phyloP scores from a whole-genome alignment of 2,797 vertebrate species.

The Sebastes matsubarae region DNA sequence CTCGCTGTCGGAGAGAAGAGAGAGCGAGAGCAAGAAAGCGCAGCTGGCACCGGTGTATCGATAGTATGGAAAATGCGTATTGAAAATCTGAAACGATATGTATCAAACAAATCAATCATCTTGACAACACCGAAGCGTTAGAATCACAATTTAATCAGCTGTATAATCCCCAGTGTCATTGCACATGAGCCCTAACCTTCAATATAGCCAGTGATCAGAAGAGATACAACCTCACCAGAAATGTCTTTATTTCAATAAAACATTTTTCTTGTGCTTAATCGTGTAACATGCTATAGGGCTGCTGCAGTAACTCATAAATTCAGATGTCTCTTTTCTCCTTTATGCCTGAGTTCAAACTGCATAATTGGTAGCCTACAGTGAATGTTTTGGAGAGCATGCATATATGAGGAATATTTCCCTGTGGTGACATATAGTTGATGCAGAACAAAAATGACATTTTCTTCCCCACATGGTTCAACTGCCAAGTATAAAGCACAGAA shows the following conservation, averaged over 20 bases:
- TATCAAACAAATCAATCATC: background rate
- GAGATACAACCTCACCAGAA: background rate
- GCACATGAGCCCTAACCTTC: background rate
- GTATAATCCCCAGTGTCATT: background rate
- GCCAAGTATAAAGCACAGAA: constrained; percentile 40
- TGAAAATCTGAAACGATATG: background rate
- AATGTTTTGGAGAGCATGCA: constrained; percentile 33
- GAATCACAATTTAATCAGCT: background rate
- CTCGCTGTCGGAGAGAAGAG: background rate
- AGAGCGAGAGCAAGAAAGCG: background rate
- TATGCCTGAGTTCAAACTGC: constrained; percentile 58
- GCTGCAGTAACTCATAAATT: constrained; percentile 28
- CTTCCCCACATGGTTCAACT: constrained; percentile 52
- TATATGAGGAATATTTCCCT: constrained; percentile 57
- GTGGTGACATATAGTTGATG: constrained; percentile 69
- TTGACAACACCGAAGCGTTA: background rate
- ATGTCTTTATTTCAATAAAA: background rate
- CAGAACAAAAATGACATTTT: constrained; percentile 72
- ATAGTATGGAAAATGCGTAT: background rate
- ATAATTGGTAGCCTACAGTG: constrained; percentile 68
- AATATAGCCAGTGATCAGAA: background rate
- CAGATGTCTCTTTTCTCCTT: constrained; percentile 45
- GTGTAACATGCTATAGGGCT: background rate
- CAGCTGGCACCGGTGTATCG: background rate
- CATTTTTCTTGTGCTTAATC: constrained; percentile 3